Conservation (phyloP, 2,888 invertebrate species). For the Dorcus parallelipipedus region DNA sequence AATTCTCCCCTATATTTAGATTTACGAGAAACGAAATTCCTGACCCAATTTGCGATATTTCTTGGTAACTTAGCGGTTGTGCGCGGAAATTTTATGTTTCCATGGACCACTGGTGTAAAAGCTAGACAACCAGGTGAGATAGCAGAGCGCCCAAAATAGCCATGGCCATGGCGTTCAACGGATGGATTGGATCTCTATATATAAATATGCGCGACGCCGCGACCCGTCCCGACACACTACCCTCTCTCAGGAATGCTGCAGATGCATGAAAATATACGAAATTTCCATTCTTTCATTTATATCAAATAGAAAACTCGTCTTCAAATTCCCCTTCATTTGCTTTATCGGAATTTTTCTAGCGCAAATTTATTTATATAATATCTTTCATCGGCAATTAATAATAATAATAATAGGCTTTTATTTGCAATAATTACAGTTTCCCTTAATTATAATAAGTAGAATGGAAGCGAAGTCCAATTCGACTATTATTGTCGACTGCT, state of each 20-base stretch:
- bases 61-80: not conserved
- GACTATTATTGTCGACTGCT: too few species aligned
- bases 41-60: conserved; percentile 4
- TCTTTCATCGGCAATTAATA: too few species aligned
- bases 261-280: not conserved
- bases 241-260: conserved; percentile 1
- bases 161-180: conserved; percentile 8
- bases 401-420: too few species aligned
- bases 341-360: too few species aligned
- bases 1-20: not conserved
- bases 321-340: too few species aligned
- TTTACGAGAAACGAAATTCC: not conserved
- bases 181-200: conserved; percentile 12
- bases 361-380: too few species aligned
- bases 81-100: not conserved
- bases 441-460: too few species aligned
- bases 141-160: conserved; percentile 21
- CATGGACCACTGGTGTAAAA: conserved; percentile 1
- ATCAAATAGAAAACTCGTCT: too few species aligned
- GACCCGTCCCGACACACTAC: not conserved
- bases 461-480: too few species aligned
- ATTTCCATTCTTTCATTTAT: too few species aligned
- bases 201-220: conserved; percentile 9
- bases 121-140: conserved; percentile 23
- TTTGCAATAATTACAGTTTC: too few species aligned